Evolutionary conservation across 1,140 invertebrate species (phyloP), one percentile per base, ranked within the genome.

Genomic region (Drosophila rhopaloa): DNA sequence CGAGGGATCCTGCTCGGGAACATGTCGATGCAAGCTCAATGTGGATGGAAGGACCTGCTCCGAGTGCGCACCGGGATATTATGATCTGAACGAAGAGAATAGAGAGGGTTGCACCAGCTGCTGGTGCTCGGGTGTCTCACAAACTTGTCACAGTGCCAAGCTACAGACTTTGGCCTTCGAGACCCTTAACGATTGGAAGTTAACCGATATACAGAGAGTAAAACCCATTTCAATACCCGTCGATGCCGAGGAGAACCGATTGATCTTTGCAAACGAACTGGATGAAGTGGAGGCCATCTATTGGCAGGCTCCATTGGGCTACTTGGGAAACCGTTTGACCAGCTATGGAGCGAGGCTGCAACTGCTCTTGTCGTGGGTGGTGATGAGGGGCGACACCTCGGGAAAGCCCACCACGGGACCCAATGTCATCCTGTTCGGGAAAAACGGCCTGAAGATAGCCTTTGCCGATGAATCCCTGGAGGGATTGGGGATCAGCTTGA

Each of bases 111-210:
- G 99, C 91, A 93, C 95, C 1, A 92, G 95, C 9, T 99, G 98
- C 93, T 98, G 97, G 93, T 99, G 98, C 93, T 99, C 98, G 24
- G 98, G 97, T 32, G 94, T 98, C 5, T 96, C 94, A 19, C 93
- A 93, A 35, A 92, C 94, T 16, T 99, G 98, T 84, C 93, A 93
- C 56, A 93, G 94, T 43, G 94, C 95, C 24, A 93, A 93, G 70
- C 93, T 96, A 44, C 93, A 93, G 65, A 93, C 94, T 11, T 92
- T 93, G 77, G 93, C 93, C 93, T 93, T 95, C 59, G 93, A 94
- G 55, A 94, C 93, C 1, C 77, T 95, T 2, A 93, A 94, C n/a
- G 93, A 94, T 53, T 96, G 96, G 96, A 84, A 94, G 37, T 93
- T 96, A 3, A 94, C 94, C 24, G 95, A 96, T 67, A 93, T 95